phyloP scores from a whole-genome alignment of 2,113 vertebrate species.

The Delphinapterus leucas region DNA sequence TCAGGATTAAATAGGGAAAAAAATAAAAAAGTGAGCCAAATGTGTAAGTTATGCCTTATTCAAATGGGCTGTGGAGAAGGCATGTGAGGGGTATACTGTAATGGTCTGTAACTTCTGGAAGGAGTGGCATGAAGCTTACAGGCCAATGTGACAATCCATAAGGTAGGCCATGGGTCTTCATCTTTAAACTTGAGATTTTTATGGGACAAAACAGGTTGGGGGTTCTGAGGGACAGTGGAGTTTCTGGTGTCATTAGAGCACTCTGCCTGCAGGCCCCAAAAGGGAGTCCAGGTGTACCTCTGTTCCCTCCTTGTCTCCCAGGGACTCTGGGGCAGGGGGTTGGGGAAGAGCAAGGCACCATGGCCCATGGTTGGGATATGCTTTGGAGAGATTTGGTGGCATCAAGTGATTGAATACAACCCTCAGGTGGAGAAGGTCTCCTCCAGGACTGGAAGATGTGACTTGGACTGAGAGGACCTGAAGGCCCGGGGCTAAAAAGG shows the following conservation, averaged over 20 bases:
- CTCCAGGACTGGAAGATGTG: background rate
- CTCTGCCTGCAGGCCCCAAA: background rate
- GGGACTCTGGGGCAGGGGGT: rapidly evolving
- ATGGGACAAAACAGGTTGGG: background rate
- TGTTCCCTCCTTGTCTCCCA: background rate
- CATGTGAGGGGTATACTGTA: rapidly evolving
- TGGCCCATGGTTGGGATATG: background rate
- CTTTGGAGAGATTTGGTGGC: no score
- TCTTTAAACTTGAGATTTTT: background rate
- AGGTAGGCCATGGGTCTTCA: background rate
- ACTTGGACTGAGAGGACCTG: background rate
- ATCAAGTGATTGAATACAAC: background rate
- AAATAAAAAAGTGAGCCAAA: background rate
- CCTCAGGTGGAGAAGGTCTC: background rate
- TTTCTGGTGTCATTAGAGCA: background rate
- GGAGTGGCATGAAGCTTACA: background rate
- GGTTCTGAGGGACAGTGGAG: background rate
- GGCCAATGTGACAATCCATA: background rate
- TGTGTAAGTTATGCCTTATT: background rate
- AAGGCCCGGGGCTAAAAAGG: background rate
- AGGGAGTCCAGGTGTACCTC: background rate
- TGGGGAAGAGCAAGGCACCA: rapidly evolving
- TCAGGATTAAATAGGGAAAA: background rate
- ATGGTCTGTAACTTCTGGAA: no score
- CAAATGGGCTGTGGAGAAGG: background rate